Evolutionary conservation across 2,113 vertebrate genomes (phyloP), one percentile per base, ranked within the genome.

Genomic region (Pavo muticus): DNA sequence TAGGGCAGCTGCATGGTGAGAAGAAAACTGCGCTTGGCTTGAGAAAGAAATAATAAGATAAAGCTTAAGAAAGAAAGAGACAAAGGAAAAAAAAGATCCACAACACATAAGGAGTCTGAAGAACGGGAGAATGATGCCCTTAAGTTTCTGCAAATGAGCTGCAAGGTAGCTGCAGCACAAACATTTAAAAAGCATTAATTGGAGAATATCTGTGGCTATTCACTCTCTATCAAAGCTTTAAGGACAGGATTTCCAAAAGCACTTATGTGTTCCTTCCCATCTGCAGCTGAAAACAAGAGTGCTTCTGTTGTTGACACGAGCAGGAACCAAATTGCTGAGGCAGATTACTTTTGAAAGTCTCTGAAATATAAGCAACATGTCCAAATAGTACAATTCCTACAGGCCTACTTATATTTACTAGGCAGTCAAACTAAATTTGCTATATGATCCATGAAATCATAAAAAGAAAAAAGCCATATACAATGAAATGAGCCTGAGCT

Each of bases 321-420:
- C 32, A 82, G 39, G 35, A 87, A 54, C 32, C 59, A 25, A 4
- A 2, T 47, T 32, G 54, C 67, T 79, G 87, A 91, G 88, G 59
- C 42, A 65, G 35, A 61, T 64, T 79, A 74, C 60, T 61, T 85
- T 71, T 47, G 59, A 44, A 90, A 85, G 40, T 32, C 67, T 85
- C 72, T 94, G 60, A 87, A 90, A 85, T 70, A 85, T 0, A 83
- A 19, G 71, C 65, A 85, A 57, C 25, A 16, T 5, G 69, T 57
- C 59, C 71, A 85, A 93, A 85, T 2, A 61, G 54, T 11, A 65
- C 45, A 90, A 85, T 73, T 91, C 48, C 85, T 87, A 70, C 14
- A 68, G 84, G 85, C 40, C 92, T 89, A 78, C 74, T 93, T 90
- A 27, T 40, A 73, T 95, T 91, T 90, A 85, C 67, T n/a, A 65